Conservation (phyloP, 2,113 vertebrate species). For the Aplodontia rufa region DNA sequence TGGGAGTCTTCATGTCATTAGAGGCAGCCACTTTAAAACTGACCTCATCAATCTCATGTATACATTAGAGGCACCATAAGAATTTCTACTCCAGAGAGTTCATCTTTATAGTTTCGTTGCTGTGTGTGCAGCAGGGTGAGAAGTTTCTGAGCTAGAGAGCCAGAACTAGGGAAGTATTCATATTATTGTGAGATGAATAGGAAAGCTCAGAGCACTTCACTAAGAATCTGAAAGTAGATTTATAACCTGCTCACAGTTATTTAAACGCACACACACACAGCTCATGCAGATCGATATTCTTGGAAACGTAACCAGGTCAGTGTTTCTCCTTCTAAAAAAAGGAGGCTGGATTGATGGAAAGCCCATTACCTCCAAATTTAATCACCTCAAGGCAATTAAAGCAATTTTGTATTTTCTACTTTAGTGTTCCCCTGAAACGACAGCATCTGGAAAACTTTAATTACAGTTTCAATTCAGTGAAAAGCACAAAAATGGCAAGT, state of each 20-base stretch:
- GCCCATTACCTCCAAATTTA: conserved; percentile 69
- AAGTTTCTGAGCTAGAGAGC: conserved; percentile 56
- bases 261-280: conserved; percentile 57
- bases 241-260: conserved; percentile 65
- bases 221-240: conserved; percentile 68
- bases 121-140: conserved; percentile 46
- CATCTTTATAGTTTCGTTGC: conserved; percentile 56
- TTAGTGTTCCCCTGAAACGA: conserved; percentile 73
- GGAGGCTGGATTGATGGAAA: conserved; percentile 57
- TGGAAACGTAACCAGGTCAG: conserved; percentile 20
- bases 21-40: conserved; percentile 71
- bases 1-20: conserved; percentile 82
- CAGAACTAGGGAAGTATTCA: conserved; percentile 59
- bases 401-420: conserved; percentile 76
- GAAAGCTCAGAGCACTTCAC: conserved; percentile 42
- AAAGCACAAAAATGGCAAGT: conserved; percentile 45
- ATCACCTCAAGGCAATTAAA: conserved; percentile 76
- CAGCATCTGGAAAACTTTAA: conserved; percentile 80
- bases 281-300: conserved; percentile 26
- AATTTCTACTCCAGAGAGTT: conserved; percentile 56
- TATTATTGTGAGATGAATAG: background rate
- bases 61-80: conserved; percentile 53
- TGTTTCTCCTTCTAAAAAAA: conserved; percentile 72
- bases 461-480: conserved; percentile 61
- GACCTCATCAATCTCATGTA: conserved; percentile 75